Percentiles rank a stretch among this genome's conserved stretches.
Evolutionary conservation across 2,888 invertebrate genomes (phyloP).

Genomic region (Apantesis nais): DNA sequence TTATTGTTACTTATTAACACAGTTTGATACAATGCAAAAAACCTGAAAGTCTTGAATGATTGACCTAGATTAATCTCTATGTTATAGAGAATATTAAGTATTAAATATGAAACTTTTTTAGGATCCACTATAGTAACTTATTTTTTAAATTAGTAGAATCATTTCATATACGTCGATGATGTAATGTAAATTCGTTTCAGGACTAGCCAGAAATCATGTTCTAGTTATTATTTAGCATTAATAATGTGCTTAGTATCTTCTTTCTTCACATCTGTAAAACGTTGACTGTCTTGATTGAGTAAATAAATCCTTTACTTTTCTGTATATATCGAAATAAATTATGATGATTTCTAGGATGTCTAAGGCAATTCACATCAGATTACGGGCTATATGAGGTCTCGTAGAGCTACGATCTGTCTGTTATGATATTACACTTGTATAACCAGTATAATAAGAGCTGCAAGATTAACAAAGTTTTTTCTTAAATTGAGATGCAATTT

Average conservation of each 20-base stretch:
- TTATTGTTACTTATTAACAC: not conserved
- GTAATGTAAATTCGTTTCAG: not conserved
- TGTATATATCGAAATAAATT: no score
- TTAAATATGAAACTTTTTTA: no score
- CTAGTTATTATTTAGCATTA: not conserved
- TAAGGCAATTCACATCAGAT: conserved; percentile 60
- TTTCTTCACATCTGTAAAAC: no score
- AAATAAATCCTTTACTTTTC: no score
- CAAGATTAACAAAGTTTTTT: conserved; percentile 55
- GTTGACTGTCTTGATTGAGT: no score
- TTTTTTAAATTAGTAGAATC: not conserved
- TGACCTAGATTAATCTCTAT: not conserved
- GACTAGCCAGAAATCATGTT: not conserved
- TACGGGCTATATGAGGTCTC: conserved; percentile 53
- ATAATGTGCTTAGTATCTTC: not conserved
- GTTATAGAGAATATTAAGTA: no score
- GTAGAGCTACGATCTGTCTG: conserved; percentile 48
- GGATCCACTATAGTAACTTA: no score
- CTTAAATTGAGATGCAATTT: conserved; percentile 67
- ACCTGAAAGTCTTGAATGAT: no score
- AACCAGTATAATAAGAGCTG: conserved; percentile 52
- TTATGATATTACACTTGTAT: conserved; percentile 45
- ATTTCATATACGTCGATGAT: not conserved
- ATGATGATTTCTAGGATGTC: conserved; percentile 55
- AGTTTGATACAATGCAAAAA: not conserved